These are phyloP conservation scores for Zeugodacus cucurbitae DNA, from an alignment of 1,140 invertebrate genomes.

Conservation along the genomic window DNA sequence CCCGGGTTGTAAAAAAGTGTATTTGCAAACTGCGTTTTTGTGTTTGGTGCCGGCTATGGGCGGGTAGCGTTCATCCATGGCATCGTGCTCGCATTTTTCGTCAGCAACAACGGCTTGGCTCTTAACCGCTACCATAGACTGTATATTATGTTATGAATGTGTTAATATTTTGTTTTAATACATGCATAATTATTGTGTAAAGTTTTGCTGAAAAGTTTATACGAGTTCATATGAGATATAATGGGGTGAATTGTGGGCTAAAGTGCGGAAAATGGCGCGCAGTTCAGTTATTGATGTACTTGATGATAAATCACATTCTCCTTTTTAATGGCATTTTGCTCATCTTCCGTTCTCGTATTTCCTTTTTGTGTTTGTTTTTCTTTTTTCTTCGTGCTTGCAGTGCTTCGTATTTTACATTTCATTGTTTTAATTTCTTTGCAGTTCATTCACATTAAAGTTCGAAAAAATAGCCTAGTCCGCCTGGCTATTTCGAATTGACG, in stretches of 20 bases:
- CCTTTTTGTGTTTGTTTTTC: neutral
- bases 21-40: neutral
- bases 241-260: neutral
- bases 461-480: neutral
- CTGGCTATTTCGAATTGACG: neutral
- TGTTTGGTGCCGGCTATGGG: neutral
- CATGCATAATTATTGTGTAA: neutral
- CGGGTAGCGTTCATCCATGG: neutral
- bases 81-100: neutral
- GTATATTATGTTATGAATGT: neutral
- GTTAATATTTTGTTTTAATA: neutral
- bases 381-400: neutral
- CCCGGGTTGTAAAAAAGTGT: neutral
- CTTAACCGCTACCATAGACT: neutral
- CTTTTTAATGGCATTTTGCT: neutral
- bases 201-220: neutral
- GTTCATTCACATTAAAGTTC: slow-evolving; percentile 29
- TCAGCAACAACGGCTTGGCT: neutral
- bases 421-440: neutral
- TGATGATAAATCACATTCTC: neutral
- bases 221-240: neutral
- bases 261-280: neutral
- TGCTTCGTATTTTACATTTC: neutral
- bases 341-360: neutral
- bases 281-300: neutral